Conservation (phyloP, 35 echinoderm and acorn worm species). For the Stichopus chloronotus region DNA sequence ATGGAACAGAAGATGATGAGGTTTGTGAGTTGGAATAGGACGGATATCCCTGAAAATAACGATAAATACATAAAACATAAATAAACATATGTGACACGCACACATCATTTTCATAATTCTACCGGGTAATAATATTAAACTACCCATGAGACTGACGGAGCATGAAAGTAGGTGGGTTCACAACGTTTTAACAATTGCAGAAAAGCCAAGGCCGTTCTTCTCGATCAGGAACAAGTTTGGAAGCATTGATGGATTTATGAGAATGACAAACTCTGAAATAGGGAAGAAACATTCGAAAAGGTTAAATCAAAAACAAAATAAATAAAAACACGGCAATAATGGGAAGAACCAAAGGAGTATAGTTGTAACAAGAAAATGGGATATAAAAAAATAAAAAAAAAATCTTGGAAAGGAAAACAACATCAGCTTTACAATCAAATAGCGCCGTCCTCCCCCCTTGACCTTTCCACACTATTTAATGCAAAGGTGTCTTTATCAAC, state of each 20-base stretch:
- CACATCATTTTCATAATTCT: background rate
- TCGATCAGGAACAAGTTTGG: background rate
- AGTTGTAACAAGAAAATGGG: no score
- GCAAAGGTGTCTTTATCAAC: no score
- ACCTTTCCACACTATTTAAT: no score
- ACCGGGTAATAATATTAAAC: background rate
- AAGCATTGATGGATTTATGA: background rate
- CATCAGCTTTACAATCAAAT: no score
- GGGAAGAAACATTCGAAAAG: background rate
- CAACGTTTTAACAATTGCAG: background rate
- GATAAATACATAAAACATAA: background rate
- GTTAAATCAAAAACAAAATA: background rate
- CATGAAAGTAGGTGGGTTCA: slow-evolving; percentile 2
- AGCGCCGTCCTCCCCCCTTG: no score
- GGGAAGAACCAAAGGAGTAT: no score
- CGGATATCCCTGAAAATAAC: background rate
- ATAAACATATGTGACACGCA: background rate
- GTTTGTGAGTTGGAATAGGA: no score
- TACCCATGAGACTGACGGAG: background rate
- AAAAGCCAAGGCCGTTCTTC: no score
- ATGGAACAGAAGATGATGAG: no score
- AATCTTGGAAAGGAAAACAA: no score
- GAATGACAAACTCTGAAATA: background rate
- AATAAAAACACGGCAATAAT: background rate
- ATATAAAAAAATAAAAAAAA: no score